phyloP scores from a whole-genome alignment of 2,113 vertebrate species.

The Balaeniceps rex region DNA sequence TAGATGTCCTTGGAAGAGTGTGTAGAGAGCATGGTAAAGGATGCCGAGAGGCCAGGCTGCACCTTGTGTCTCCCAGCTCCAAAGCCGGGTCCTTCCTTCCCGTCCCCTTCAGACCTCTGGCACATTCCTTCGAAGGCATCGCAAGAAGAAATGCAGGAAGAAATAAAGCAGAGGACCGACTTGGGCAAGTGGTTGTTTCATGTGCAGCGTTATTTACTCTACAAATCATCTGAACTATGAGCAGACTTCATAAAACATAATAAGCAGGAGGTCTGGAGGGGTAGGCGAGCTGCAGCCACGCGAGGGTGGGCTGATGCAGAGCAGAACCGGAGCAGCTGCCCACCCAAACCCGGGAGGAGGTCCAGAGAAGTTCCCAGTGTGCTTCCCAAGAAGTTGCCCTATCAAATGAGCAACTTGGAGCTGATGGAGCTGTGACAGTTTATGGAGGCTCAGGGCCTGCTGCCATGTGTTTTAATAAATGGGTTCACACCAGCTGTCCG shows the following conservation, averaged over 20 bases:
- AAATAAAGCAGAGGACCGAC: not conserved
- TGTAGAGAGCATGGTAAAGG: not conserved
- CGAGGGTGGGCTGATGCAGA: not conserved
- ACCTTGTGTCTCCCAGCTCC: not conserved
- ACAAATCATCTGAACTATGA: not conserved
- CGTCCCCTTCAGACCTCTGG: not conserved
- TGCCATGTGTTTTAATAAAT: slow-evolving; percentile 43
- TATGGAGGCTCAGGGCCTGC: not conserved
- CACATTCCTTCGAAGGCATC: not conserved
- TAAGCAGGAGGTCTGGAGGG: not conserved
- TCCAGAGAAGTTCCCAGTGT: not conserved
- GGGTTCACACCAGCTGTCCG: slow-evolving; percentile 8
- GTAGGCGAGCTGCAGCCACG: not conserved
- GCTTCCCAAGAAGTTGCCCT: not conserved
- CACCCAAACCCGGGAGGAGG: not conserved
- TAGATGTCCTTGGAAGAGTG: not conserved
- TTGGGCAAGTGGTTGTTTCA: not conserved
- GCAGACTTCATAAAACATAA: not conserved
- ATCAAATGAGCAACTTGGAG: not conserved
- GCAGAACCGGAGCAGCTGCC: not conserved
- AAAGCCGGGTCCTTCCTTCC: not conserved
- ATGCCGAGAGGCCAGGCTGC: not conserved
- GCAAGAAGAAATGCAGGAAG: not conserved
- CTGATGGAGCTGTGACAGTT: not conserved
- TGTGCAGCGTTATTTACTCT: not conserved